phyloP scores from a whole-genome alignment of 1,140 invertebrate genomes.

The Acarapis woodi region DNA sequence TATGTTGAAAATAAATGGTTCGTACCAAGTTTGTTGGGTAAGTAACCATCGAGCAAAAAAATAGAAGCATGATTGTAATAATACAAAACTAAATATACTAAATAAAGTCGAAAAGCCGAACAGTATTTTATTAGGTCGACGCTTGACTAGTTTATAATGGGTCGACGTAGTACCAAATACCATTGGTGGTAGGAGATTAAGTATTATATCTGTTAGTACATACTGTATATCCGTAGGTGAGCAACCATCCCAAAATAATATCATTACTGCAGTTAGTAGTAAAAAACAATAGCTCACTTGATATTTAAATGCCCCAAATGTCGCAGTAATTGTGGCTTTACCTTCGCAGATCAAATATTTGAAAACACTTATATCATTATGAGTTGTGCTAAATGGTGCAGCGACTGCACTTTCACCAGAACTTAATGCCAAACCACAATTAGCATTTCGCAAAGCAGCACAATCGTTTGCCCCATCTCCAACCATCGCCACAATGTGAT shows the following conservation, averaged over 20 bases:
- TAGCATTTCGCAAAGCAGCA: constrained; percentile 60
- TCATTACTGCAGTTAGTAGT: constrained; percentile 71
- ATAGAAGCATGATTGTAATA: constrained; percentile 15
- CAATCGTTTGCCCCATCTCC: constrained; percentile 94
- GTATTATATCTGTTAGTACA: constrained; percentile 13
- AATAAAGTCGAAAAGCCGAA: constrained; percentile 15
- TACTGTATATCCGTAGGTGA: constrained; percentile 13
- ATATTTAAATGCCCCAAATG: constrained; percentile 90
- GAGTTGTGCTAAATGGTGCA: constrained; percentile 73
- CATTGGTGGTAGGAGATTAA: constrained; percentile 12
- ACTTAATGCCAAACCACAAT: constrained; percentile 83
- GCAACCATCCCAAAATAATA: constrained; percentile 28
- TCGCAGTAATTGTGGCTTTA: constrained; percentile 66
- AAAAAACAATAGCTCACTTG: constrained; percentile 87
- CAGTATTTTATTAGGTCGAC: constrained; percentile 13
- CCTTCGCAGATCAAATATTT: constrained; percentile 62
- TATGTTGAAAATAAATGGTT: constrained; percentile 10
- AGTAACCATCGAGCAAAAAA: constrained; percentile 13
- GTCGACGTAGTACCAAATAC: constrained; percentile 15
- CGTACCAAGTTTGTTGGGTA: constrained; percentile 14
- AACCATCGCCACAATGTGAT: constrained; percentile 61
- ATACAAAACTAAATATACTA: constrained; percentile 16
- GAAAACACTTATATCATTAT: constrained; percentile 64
- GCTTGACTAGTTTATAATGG: constrained; percentile 10
- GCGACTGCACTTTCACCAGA: constrained; percentile 84